Evolutionary conservation across 2,797 vertebrate species (phyloP).

Genomic region (Harpagifer antarcticus): DNA sequence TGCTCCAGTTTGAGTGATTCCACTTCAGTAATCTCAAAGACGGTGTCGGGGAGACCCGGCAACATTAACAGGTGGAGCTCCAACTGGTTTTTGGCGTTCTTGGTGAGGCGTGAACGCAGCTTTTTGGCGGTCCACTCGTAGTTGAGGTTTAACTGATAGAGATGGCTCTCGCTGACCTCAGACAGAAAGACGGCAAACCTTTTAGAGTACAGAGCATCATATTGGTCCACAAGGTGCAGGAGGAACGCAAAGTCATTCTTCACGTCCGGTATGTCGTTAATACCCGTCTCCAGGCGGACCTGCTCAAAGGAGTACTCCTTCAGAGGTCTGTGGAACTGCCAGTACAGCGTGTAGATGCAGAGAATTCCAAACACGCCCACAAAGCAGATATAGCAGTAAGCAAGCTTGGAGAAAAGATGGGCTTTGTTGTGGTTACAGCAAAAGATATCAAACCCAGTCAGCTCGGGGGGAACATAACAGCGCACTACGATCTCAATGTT

Average conservation of each 20-base stretch:
- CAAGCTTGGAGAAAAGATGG: slow-evolving; percentile 92
- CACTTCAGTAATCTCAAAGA: slow-evolving; percentile 89
- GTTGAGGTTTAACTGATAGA: slow-evolving; percentile 92
- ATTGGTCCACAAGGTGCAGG: slow-evolving; percentile 92
- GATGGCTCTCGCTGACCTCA: slow-evolving; percentile 91
- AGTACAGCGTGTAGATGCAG: slow-evolving; percentile 92
- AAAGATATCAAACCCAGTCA: slow-evolving; percentile 90
- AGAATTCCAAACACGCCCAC: slow-evolving; percentile 89
- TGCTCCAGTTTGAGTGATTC: slow-evolving; percentile 91
- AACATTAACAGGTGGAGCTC: slow-evolving; percentile 91
- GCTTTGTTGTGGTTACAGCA: slow-evolving; percentile 95
- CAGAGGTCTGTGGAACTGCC: slow-evolving; percentile 92
- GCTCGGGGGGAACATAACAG: slow-evolving; percentile 87
- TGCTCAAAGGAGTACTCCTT: slow-evolving; percentile 91
- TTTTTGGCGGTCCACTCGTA: slow-evolving; percentile 90
- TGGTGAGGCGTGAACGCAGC: slow-evolving; percentile 85
- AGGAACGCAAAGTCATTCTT: slow-evolving; percentile 95
- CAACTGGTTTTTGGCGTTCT: slow-evolving; percentile 80
- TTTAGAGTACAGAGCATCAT: slow-evolving; percentile 92
- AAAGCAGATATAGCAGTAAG: slow-evolving; percentile 91
- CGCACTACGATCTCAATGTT: slow-evolving; percentile 90
- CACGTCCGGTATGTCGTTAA: slow-evolving; percentile 92
- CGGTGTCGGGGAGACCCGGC: slow-evolving; percentile 88
- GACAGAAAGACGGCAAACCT: slow-evolving; percentile 93
- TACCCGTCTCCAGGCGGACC: slow-evolving; percentile 90